Percentiles rank a stretch among this genome's conserved stretches.
Conservation (phyloP, 2,113 vertebrate species). For the Melierax canorus region DNA sequence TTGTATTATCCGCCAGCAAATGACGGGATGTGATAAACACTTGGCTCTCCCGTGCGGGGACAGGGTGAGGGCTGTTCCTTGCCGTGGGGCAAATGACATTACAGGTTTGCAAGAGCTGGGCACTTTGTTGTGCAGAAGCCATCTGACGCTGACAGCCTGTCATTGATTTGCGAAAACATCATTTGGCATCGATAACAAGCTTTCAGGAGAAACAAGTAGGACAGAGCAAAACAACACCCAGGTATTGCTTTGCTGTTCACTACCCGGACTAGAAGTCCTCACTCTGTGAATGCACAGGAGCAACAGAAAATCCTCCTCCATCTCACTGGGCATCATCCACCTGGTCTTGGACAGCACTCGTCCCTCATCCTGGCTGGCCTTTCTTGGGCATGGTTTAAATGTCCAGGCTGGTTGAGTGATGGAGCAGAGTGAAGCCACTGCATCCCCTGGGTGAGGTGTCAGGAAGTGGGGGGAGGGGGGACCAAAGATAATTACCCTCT, state of each 20-base stretch:
- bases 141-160: conserved; percentile 48
- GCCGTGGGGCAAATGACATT: conserved; percentile 22
- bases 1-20: background rate
- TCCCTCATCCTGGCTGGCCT: background rate
- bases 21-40: conserved; percentile 34
- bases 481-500: background rate
- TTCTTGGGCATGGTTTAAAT: background rate
- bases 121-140: conserved; percentile 42
- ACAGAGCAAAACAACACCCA: conserved; percentile 8
- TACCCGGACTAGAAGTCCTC: background rate
- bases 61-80: conserved; percentile 22
- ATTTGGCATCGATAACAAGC: conserved; percentile 39
- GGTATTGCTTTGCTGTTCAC: background rate
- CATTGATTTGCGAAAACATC: conserved; percentile 53
- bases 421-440: background rate
- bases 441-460: background rate
- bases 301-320: background rate
- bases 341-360: fast-evolving
- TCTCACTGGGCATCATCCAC: background rate
- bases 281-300: background rate
- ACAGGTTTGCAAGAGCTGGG: conserved; percentile 43
- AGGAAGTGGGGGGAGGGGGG: background rate
- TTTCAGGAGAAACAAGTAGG: conserved; percentile 32
- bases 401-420: background rate
- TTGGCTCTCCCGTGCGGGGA: background rate